Evolutionary conservation across 2,113 vertebrate species (phyloP).

Genomic region (Rhegmatorhina hoffmannsi): DNA sequence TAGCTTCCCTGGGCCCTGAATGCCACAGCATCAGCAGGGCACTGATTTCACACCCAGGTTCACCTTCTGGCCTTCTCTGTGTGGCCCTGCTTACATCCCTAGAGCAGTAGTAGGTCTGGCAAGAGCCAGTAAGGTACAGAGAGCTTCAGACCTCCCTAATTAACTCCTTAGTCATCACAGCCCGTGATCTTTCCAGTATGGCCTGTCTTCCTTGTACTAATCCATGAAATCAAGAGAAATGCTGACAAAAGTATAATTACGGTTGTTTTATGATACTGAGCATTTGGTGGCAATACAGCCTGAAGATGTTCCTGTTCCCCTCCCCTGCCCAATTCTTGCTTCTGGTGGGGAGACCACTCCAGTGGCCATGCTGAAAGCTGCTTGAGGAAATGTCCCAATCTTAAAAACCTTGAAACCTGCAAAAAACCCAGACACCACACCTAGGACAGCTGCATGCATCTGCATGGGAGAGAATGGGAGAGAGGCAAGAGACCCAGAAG

Average conservation of each 20-base stretch:
- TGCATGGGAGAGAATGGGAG: not conserved
- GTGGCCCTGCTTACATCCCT: not conserved
- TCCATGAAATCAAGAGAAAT: conserved; percentile 25
- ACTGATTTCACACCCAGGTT: not conserved
- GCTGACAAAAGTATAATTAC: conserved; percentile 29
- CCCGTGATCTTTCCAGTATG: conserved; percentile 39
- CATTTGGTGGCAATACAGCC: not conserved
- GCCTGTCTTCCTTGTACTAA: conserved; percentile 28
- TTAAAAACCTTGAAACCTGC: not conserved
- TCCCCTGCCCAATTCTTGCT: not conserved
- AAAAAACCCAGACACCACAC: not conserved
- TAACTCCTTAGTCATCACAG: conserved; percentile 22
- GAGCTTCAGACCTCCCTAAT: conserved; percentile 10
- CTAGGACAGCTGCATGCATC: accelerated
- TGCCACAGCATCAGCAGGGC: not conserved
- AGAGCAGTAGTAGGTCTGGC: not conserved
- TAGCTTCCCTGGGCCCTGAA: not conserved
- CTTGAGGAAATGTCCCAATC: not conserved
- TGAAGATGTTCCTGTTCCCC: not conserved
- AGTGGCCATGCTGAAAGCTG: not conserved
- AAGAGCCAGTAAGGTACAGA: not conserved
- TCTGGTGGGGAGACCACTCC: not conserved
- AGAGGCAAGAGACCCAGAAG: not conserved
- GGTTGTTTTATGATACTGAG: not conserved
- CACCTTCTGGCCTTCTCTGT: not conserved